These are phyloP conservation scores for Cavia aperea DNA, from an alignment of 2,113 vertebrate genomes.

Conservation along the genomic window DNA sequence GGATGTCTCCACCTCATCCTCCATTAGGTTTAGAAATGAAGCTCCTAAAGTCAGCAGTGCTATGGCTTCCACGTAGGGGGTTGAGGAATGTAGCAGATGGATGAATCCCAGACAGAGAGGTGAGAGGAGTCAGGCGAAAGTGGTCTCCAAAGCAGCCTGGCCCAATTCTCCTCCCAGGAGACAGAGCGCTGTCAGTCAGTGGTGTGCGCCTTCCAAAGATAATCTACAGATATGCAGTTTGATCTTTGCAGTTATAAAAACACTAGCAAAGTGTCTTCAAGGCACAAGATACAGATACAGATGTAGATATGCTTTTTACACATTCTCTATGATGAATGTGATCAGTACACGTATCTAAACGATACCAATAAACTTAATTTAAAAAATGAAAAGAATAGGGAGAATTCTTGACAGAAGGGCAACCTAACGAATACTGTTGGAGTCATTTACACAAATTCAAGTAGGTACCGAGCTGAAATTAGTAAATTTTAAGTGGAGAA, in stretches of 20 bases:
- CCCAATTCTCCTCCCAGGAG: not conserved
- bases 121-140: too few species aligned
- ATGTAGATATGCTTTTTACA: not conserved
- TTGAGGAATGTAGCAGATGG: accelerated
- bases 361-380: not conserved
- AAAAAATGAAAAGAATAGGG: too few species aligned
- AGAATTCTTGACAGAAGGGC: too few species aligned
- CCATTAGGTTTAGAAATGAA: not conserved
- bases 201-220: not conserved
- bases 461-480: not conserved
- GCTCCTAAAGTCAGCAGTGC: too few species aligned
- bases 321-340: not conserved
- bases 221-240: not conserved
- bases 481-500: not conserved
- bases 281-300: too few species aligned
- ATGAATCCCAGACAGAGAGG: too few species aligned
- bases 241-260: not conserved
- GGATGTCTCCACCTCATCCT: not conserved
- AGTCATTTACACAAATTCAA: not conserved
- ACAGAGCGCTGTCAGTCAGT: not conserved
- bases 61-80: not conserved
- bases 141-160: not conserved
- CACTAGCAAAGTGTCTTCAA: not conserved
- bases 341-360: not conserved
- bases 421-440: not conserved